Percentiles rank a stretch among this genome's conserved stretches.
phyloP scores from a whole-genome alignment of 2,113 vertebrate genomes.

The Anoura caudifer region DNA sequence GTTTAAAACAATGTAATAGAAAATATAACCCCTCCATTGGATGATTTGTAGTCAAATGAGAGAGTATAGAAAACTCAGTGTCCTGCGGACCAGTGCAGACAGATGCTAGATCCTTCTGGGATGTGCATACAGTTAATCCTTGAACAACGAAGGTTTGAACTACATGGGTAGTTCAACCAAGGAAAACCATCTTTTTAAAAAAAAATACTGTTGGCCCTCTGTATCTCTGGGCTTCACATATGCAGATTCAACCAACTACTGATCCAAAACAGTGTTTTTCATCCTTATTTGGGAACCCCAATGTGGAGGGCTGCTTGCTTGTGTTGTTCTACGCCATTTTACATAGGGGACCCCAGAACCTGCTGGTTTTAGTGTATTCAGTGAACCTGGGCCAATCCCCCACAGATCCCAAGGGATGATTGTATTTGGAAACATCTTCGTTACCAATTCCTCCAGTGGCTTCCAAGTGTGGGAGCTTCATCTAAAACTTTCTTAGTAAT shows the following conservation, averaged over 20 bases:
- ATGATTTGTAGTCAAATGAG: neutral
- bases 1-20: neutral
- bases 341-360: no score
- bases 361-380: neutral
- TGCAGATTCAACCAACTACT: neutral
- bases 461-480: neutral
- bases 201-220: neutral
- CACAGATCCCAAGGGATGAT: neutral
- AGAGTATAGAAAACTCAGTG: neutral
- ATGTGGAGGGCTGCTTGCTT: no score
- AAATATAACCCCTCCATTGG: neutral
- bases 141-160: neutral
- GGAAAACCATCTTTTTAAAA: no score
- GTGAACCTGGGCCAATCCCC: neutral
- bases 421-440: neutral
- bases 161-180: no score
- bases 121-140: neutral
- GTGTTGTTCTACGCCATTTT: neutral
- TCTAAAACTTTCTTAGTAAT: conserved; percentile 7
- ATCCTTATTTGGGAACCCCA: no score
- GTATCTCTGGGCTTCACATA: no score
- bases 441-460: neutral
- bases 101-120: neutral
- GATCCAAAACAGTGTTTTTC: neutral
- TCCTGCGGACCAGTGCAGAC: neutral